A percentile compares a stretch with the other conserved stretches of the same genome.
phyloP scores from a whole-genome alignment of 2,797 vertebrate genomes.

The Galagoides demidoff region DNA sequence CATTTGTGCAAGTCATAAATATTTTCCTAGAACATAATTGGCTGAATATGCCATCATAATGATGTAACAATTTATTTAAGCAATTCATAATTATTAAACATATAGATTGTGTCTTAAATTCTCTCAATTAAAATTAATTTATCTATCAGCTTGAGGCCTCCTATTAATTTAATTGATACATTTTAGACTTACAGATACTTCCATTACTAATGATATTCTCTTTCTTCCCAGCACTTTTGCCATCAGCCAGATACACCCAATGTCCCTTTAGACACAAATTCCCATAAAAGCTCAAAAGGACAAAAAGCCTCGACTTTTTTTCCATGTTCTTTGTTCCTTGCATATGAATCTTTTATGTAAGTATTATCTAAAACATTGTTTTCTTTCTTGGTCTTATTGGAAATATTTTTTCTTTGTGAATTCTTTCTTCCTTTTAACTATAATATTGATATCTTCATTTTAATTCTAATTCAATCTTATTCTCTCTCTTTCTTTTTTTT shows the following conservation, averaged over 20 bases:
- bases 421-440: slow-evolving; percentile 29
- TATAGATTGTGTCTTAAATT: not conserved
- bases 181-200: slow-evolving; percentile 14
- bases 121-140: slow-evolving; percentile 43
- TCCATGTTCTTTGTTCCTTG: slow-evolving; percentile 14
- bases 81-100: slow-evolving; percentile 5
- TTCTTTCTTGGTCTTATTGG: not conserved
- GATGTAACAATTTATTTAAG: slow-evolving; percentile 31
- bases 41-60: not conserved
- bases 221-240: not conserved
- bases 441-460: slow-evolving; percentile 34
- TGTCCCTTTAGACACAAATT: not conserved
- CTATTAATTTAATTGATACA: slow-evolving; percentile 34
- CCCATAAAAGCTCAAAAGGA: not conserved
- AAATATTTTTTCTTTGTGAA: slow-evolving; percentile 27
- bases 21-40: slow-evolving; percentile 31
- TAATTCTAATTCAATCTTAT: slow-evolving; percentile 16
- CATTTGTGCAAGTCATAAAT: slow-evolving; percentile 19
- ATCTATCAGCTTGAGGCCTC: slow-evolving; percentile 1
- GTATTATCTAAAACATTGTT: slow-evolving; percentile 27
- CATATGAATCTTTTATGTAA: not conserved
- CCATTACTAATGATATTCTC: not conserved
- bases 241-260: not conserved
- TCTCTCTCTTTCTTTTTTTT: too few relatives aligned
- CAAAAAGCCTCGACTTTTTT: not conserved